These are phyloP conservation scores for Thalassophryne amazonica DNA, from an alignment of 2,797 vertebrate species.

Conservation along the genomic window DNA sequence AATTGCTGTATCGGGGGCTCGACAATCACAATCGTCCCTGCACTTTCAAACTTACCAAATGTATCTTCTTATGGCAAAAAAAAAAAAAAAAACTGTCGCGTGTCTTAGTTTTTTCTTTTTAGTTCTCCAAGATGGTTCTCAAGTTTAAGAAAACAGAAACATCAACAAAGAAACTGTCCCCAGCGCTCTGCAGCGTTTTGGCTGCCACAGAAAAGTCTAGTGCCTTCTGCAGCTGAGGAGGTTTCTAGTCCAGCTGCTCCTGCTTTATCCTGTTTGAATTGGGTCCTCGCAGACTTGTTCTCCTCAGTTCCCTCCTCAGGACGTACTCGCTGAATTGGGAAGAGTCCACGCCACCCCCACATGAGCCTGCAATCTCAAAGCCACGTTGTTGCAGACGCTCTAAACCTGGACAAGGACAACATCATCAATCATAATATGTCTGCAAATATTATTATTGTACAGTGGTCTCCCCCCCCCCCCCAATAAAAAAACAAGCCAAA, in stretches of 20 bases:
- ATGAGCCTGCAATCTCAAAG: conserved; percentile 94
- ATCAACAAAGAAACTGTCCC: conserved; percentile 68
- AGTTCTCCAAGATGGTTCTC: conserved; percentile 67
- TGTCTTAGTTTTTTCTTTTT: conserved; percentile 58
- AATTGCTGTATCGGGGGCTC: conserved; percentile 53
- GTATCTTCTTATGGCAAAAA: conserved; percentile 70
- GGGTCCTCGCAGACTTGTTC: conserved; percentile 86
- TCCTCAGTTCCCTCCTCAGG: conserved; percentile 93
- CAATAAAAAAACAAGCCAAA: too few relatives aligned
- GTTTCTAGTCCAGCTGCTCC: conserved; percentile 94
- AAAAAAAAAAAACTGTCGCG: too few relatives aligned
- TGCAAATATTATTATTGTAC: too few relatives aligned
- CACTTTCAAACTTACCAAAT: conserved; percentile 70
- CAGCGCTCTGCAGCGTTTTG: conserved; percentile 60
- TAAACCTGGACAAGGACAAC: conserved; percentile 84
- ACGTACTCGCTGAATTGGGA: conserved; percentile 99
- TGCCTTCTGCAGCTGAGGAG: conserved; percentile 62
- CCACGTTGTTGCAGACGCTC: conserved; percentile 96
- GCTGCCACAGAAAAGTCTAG: conserved; percentile 73
- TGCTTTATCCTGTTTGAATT: conserved; percentile 99
- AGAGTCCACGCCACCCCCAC: conserved; percentile 95
- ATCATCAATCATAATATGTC: too few relatives aligned
- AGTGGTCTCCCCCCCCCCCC: too few relatives aligned
- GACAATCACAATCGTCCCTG: conserved; percentile 75
- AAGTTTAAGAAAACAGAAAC: conserved; percentile 69